Evolutionary conservation across 2,888 invertebrate species (phyloP).

Genomic region (Auanema sp.): DNA sequence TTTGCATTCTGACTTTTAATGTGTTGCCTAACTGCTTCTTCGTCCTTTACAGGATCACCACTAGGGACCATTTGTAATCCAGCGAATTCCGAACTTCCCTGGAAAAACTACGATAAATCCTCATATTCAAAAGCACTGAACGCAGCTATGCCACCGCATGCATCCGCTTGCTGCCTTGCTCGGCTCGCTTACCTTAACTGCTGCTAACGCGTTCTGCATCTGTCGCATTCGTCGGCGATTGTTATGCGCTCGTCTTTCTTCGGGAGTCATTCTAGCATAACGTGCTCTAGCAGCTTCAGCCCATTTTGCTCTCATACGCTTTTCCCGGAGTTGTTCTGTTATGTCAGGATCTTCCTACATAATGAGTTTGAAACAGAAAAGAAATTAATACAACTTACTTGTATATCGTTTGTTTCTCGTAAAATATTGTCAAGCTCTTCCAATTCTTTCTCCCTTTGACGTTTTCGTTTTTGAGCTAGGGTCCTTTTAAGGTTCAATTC

Average conservation of each 20-base stretch:
- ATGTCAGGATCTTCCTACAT: conserved; percentile 60
- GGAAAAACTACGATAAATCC: too few species aligned
- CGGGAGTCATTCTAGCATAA: conserved; percentile 49
- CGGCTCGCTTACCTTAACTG: conserved; percentile 42
- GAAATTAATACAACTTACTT: conserved; percentile 15
- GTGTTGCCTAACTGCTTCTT: conserved; percentile 52
- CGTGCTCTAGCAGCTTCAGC: conserved; percentile 61
- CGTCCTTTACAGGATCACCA: conserved; percentile 50
- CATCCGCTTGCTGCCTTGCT: too few species aligned
- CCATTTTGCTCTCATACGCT: conserved; percentile 62
- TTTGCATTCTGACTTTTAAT: conserved; percentile 60
- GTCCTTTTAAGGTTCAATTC: conserved; percentile 61
- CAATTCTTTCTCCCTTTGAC: conserved; percentile 62
- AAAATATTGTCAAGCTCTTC: conserved; percentile 60
- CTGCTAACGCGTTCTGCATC: conserved; percentile 49
- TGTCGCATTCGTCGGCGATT: conserved; percentile 58
- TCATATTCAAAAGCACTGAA: too few species aligned
- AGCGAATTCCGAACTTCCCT: too few species aligned
- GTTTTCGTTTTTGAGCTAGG: conserved; percentile 61
- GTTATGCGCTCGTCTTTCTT: conserved; percentile 59
- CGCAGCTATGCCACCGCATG: too few species aligned
- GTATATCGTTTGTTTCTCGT: conserved; percentile 58
- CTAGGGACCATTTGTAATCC: too few species aligned
- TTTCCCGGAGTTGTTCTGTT: conserved; percentile 61
- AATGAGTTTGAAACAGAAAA: too few species aligned